These are phyloP conservation scores for Calliopum simillimum DNA, from an alignment of 2,888 invertebrate species.

Conservation along the genomic window DNA sequence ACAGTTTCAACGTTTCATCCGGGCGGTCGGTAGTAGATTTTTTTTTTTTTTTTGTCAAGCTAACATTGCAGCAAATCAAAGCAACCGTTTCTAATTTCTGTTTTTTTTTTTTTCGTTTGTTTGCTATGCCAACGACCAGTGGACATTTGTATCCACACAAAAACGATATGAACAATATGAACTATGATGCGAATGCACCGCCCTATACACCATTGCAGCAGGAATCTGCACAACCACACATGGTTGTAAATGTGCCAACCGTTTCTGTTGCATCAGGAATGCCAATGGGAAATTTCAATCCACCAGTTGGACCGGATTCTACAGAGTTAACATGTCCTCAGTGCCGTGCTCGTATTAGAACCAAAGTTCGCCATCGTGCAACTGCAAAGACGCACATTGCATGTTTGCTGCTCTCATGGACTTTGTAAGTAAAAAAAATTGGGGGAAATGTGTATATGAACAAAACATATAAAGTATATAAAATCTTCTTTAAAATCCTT, in stretches of 20 bases:
- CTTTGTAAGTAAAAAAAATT: slow-evolving; percentile 37
- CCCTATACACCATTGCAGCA: background rate
- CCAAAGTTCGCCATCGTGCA: slow-evolving; percentile 39
- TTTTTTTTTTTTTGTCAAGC: no score
- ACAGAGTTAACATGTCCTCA: slow-evolving; percentile 43
- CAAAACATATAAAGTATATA: no score
- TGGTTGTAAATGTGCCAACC: background rate
- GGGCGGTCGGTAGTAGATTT: no score
- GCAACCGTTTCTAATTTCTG: no score
- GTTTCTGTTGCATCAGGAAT: background rate
- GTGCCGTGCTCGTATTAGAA: slow-evolving; percentile 42
- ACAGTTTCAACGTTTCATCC: no score
- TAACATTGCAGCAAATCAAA: no score
- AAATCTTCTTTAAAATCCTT: no score
- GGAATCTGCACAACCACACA: background rate
- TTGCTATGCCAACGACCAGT: no score
- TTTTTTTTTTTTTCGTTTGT: no score
- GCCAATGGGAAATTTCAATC: slow-evolving; percentile 13
- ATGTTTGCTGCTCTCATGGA: slow-evolving; percentile 43
- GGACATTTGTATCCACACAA: no score
- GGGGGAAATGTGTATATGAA: no score
- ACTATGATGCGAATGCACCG: background rate
- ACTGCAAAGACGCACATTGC: slow-evolving; percentile 45
- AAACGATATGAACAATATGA: background rate
- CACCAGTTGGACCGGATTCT: slow-evolving; percentile 44